These are phyloP conservation scores for Sitophilus oryzae DNA, from an alignment of 1,140 invertebrate species.

Conservation along the genomic window DNA sequence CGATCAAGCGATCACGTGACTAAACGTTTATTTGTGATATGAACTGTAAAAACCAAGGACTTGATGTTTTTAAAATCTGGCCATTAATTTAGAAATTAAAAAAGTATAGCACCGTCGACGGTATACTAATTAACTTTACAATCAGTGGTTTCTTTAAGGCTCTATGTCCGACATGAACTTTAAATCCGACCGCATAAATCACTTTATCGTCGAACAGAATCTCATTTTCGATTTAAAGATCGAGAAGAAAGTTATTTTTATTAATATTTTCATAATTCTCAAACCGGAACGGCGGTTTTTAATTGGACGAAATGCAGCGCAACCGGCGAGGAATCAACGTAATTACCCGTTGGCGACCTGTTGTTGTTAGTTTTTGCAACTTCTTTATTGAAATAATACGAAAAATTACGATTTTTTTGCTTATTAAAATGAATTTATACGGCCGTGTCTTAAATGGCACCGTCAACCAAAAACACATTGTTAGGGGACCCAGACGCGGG, in stretches of 20 bases:
- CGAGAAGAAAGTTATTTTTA: conserved; percentile 24
- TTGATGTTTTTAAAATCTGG: too few species aligned
- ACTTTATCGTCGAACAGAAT: conserved; percentile 15
- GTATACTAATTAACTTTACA: too few species aligned
- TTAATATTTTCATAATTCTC: conserved; percentile 31
- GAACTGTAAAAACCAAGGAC: too few species aligned
- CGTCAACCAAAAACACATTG: conserved; percentile 25
- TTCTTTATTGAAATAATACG: conserved; percentile 13
- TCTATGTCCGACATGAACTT: too few species aligned
- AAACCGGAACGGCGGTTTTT: conserved; percentile 14
- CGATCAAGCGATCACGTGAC: too few species aligned
- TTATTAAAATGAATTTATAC: conserved; percentile 24
- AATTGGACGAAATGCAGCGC: conserved; percentile 28
- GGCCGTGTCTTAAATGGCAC: conserved; percentile 15
- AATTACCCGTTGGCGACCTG: conserved; percentile 19
- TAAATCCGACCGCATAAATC: conserved; percentile 2
- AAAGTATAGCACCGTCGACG: too few species aligned
- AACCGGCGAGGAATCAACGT: conserved; percentile 16
- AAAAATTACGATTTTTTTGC: conserved; percentile 2
- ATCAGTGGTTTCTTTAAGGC: too few species aligned
- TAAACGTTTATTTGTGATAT: too few species aligned
- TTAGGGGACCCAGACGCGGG: conserved; percentile 19
- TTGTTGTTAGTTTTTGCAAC: conserved; percentile 9
- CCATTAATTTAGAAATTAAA: too few species aligned
- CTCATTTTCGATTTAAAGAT: conserved; percentile 16